Percentiles rank a stretch among this genome's conserved stretches.
Evolutionary conservation across 2,888 invertebrate genomes (phyloP).

Genomic region (Branchinecta sandiegonensis): DNA sequence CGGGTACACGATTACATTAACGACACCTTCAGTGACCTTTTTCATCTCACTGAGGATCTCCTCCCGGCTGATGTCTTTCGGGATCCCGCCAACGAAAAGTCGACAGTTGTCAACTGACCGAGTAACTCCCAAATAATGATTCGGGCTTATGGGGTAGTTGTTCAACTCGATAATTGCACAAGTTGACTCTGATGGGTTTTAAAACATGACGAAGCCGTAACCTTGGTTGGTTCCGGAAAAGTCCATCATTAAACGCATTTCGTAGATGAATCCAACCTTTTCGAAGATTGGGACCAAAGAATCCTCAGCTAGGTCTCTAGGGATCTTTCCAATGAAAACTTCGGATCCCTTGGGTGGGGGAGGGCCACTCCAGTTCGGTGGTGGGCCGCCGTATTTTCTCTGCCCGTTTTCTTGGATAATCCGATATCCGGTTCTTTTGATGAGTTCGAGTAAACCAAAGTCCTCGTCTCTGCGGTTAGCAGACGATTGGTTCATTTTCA

Average conservation of each 20-base stretch:
- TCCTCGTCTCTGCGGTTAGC: background rate
- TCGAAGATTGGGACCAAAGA: constrained; percentile 30
- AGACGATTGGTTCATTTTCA: too few species aligned
- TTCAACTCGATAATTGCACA: constrained; percentile 50
- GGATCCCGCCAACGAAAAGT: constrained; percentile 58
- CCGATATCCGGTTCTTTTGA: constrained; percentile 36
- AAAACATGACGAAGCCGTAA: constrained; percentile 57
- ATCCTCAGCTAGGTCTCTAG: constrained; percentile 43
- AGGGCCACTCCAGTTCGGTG: constrained; percentile 39
- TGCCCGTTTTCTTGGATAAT: constrained; percentile 66
- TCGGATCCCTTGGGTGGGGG: constrained; percentile 52
- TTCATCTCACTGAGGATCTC: constrained; percentile 48
- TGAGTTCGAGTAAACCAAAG: constrained; percentile 29
- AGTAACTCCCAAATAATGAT: constrained; percentile 52
- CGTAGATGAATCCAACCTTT: constrained; percentile 49
- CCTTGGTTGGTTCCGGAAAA: constrained; percentile 62
- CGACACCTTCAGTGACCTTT: constrained; percentile 51
- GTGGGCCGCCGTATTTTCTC: constrained; percentile 53
- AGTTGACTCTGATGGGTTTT: constrained; percentile 43
- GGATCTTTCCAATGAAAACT: constrained; percentile 62
- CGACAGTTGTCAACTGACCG: constrained; percentile 69
- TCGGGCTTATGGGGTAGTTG: constrained; percentile 49
- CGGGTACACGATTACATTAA: constrained; percentile 32
- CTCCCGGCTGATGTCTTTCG: constrained; percentile 47
- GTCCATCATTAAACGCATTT: constrained; percentile 68